Percentiles rank a stretch among this genome's conserved stretches.
Conservation (phyloP, 2,797 vertebrate species). For the Etheostoma nigrum region DNA sequence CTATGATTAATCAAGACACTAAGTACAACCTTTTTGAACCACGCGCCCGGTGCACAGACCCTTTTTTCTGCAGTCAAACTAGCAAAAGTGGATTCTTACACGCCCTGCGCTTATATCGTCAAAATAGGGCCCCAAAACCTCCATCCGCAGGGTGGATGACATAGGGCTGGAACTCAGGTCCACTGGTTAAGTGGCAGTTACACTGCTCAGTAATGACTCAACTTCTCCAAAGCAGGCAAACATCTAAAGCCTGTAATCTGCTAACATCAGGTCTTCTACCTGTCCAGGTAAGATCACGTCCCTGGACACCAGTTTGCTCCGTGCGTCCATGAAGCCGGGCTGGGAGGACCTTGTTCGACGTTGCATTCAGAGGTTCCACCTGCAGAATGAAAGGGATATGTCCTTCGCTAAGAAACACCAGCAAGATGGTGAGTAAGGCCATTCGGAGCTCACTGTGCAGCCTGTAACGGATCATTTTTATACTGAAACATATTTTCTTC, state of each 20-base stretch:
- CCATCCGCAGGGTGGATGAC: background rate
- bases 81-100: no score
- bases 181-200: background rate
- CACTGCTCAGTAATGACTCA: background rate
- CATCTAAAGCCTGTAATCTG: background rate
- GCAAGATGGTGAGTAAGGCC: constrained; percentile 89
- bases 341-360: constrained; percentile 97
- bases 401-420: constrained; percentile 96
- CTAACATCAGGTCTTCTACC: background rate
- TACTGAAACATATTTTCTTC: background rate
- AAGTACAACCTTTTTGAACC: no score
- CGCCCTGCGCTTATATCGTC: no score
- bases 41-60: no score
- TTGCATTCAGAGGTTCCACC: constrained; percentile 96
- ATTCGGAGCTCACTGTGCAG: background rate
- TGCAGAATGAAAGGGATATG: constrained; percentile 92
- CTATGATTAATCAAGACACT: no score
- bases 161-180: background rate
- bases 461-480: background rate
- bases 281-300: constrained; percentile 94
- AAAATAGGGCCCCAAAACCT: background rate
- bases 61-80: no score
- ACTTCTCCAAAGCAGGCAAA: background rate
- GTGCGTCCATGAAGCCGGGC: constrained; percentile 95
- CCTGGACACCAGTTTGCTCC: constrained; percentile 94